Percentiles rank a stretch among this genome's conserved stretches.
Evolutionary conservation across 92 coral and sea anemone genomes (phyloP).

Genomic region (Desmophyllum pertusum): DNA sequence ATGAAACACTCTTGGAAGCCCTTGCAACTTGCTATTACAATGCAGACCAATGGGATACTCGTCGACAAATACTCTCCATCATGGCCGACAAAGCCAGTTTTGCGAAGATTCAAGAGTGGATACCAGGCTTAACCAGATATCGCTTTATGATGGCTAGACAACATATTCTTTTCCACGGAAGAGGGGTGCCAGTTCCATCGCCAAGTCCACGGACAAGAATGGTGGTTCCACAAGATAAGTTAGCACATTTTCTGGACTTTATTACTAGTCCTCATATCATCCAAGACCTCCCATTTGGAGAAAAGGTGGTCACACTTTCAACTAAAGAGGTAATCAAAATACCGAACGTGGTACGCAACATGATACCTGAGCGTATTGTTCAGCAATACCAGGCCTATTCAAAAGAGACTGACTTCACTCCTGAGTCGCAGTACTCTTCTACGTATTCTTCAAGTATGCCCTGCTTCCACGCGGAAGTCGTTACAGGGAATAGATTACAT

Average conservation of each 20-base stretch:
- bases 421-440: constrained; percentile 48
- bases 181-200: constrained; percentile 47
- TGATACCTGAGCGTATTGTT: constrained; percentile 58
- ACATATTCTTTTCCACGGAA: constrained; percentile 50
- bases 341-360: constrained; percentile 54
- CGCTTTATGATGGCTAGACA: constrained; percentile 49
- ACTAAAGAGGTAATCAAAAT: constrained; percentile 58
- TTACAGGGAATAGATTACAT: constrained; percentile 59
- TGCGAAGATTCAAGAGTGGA: constrained; percentile 35
- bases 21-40: too few species aligned
- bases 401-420: constrained; percentile 46
- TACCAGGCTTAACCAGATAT: constrained; percentile 51
- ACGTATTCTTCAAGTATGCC: constrained; percentile 42
- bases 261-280: constrained; percentile 56
- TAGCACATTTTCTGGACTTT: constrained; percentile 64
- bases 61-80: constrained; percentile 33
- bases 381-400: constrained; percentile 56
- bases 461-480: constrained; percentile 60
- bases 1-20: not conserved
- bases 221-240: constrained; percentile 45
- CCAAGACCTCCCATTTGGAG: constrained; percentile 69
- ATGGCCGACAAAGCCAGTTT: constrained; percentile 50
- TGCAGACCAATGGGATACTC: not conserved
- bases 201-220: constrained; percentile 46
- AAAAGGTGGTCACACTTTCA: constrained; percentile 50